phyloP scores from a whole-genome alignment of 2,797 vertebrate genomes.

The Halcyon smyrnensis region DNA sequence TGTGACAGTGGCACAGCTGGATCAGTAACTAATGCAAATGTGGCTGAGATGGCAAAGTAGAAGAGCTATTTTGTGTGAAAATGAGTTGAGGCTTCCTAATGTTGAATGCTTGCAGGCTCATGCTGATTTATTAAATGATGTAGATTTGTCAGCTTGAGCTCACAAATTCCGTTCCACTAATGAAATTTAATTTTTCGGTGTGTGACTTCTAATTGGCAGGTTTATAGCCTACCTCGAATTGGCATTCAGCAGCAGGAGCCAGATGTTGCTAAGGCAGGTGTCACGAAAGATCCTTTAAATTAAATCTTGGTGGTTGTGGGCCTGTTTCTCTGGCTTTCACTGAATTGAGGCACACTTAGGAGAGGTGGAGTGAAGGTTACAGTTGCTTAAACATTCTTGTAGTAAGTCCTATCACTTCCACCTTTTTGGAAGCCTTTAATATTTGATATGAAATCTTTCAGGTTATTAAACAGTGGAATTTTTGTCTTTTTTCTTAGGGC shows the following conservation, averaged over 20 bases:
- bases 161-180: conserved; percentile 35
- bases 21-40: background rate
- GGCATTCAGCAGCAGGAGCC: background rate
- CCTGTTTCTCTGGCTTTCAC: background rate
- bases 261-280: conserved; percentile 29
- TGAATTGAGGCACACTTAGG: background rate
- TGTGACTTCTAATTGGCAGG: background rate
- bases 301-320: background rate
- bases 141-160: conserved; percentile 26
- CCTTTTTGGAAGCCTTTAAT: background rate
- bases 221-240: background rate
- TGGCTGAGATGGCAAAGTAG: background rate
- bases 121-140: conserved; percentile 30
- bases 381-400: background rate
- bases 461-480: background rate
- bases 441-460: background rate
- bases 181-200: conserved; percentile 24
- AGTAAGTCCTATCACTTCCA: background rate
- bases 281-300: background rate
- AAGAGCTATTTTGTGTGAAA: background rate
- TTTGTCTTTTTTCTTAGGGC: background rate
- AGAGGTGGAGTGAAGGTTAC: background rate
- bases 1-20: background rate
- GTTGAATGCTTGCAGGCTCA: background rate
- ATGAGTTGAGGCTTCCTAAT: background rate